Conservation (phyloP, 2,113 vertebrate genomes). For the Danionella cerebrum region DNA sequence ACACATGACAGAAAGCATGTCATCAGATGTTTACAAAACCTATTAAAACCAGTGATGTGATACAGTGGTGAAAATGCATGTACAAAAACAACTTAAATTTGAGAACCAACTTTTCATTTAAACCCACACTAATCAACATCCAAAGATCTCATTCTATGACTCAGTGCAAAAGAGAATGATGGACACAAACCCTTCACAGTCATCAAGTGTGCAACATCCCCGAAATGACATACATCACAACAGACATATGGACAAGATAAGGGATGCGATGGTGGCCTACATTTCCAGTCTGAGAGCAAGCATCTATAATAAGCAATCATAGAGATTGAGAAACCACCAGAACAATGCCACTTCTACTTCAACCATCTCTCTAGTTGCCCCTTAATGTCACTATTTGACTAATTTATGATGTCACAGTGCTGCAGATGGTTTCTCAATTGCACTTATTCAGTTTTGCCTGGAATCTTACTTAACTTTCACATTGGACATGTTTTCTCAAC, state of each 20-base stretch:
- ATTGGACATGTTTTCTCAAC: neutral
- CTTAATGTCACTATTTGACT: neutral
- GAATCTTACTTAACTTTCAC: neutral
- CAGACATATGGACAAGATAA: neutral
- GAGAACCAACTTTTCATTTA: no score
- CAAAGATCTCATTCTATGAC: no score
- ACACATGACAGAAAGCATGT: no score
- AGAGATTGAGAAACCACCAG: neutral
- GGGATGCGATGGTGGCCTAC: neutral
- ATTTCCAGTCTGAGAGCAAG: neutral
- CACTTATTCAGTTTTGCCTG: neutral
- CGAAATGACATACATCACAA: neutral
- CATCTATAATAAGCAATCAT: neutral
- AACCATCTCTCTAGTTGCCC: neutral
- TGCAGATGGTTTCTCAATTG: neutral
- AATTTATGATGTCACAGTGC: neutral
- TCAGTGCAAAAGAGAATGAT: neutral
- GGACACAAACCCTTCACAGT: neutral
- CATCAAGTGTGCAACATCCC: neutral
- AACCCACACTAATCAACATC: no score
- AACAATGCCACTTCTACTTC: neutral
- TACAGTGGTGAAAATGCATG: no score
- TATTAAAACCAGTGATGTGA: no score
- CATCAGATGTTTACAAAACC: no score
- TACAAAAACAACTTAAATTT: no score